Evolutionary conservation across 2,888 invertebrate genomes (phyloP).

Genomic region (Trachelus troglodyta): DNA sequence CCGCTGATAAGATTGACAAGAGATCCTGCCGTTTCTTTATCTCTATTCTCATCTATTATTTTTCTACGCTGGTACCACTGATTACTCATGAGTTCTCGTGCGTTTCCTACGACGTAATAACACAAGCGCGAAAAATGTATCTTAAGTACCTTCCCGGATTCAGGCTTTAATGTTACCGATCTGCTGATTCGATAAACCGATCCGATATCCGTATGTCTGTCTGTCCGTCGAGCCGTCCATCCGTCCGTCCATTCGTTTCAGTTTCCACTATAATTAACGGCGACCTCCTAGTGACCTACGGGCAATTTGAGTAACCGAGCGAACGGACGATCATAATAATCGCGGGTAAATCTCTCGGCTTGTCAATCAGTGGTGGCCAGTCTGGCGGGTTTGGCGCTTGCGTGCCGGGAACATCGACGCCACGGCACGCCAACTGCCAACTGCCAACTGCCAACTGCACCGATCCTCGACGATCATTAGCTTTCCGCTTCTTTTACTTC

Average conservation of each 20-base stretch:
- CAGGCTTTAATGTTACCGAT: background rate
- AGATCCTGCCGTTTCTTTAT: background rate
- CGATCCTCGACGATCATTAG: constrained; percentile 21
- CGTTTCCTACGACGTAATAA: background rate
- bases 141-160: background rate
- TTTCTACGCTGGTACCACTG: background rate
- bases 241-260: constrained; percentile 22
- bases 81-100: background rate
- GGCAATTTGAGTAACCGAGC: constrained; percentile 56
- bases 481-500: constrained; percentile 13
- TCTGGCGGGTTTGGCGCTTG: constrained; percentile 32
- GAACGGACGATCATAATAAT: constrained; percentile 58
- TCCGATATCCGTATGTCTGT: constrained; percentile 56
- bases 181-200: constrained; percentile 60
- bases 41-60: background rate
- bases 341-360: constrained; percentile 27
- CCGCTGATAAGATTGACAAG: background rate
- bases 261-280: constrained; percentile 61
- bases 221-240: background rate
- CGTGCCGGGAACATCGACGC: constrained; percentile 30
- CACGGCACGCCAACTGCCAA: constrained; percentile 21
- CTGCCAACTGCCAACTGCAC: constrained; percentile 15
- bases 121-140: background rate
- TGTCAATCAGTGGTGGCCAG: constrained; percentile 22
- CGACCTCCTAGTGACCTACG: constrained; percentile 59